Base-by-base conservation (phyloP, 2,113 vertebrate genomes). In the Sinocyclocheilus anophthalmus region DNA sequence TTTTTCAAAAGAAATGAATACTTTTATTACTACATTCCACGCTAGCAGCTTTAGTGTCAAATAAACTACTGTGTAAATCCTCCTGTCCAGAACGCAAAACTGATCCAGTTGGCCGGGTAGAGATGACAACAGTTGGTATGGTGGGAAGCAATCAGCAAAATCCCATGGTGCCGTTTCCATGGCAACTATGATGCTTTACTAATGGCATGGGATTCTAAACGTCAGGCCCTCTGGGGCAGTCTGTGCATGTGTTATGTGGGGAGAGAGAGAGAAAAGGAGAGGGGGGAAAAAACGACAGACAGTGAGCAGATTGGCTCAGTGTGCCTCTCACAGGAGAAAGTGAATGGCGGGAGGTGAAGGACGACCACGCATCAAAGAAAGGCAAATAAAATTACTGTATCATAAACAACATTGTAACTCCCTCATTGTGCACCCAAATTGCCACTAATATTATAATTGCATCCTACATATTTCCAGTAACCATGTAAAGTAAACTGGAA, bases 141-240 rank as follows among this genome's bases (percentile, higher is more conserved):
- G 90, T 87, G 91, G 92, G 93, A 94, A 91, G 92, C 85, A 89
- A 89, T 88, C 90, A 90, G 88, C 63, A 61, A 80, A 87, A 81
- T 93, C 94, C 94, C 93, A 92, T 90, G 92, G 90, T 89, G 88
- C 85, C n/a, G 91, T 94, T 93, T 91, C 93, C 93, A 91, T 93
- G 93, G 94, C 92, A 94, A 95, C 94, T 88, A 90, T 84, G 92
- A 94, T 94, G 93, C 92, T 89, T 90, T 90, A 90, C 88, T 90
- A 90, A 92, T 91, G 89, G 88, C 93, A 91, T 89, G 90, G 87
- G 87, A 84, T 61, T 57, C 85, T 26, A 76, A 92, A 90, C 90
- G 89, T 88, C 87, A 91, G 83, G 18, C 82, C 83, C 53, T 85
- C 79, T 79, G 81, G 83, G 91, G 57, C 72, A 82, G 37, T 76